These are phyloP conservation scores for Aplochiton taeniatus DNA, from an alignment of 2,797 vertebrate genomes.

Conservation along the genomic window DNA sequence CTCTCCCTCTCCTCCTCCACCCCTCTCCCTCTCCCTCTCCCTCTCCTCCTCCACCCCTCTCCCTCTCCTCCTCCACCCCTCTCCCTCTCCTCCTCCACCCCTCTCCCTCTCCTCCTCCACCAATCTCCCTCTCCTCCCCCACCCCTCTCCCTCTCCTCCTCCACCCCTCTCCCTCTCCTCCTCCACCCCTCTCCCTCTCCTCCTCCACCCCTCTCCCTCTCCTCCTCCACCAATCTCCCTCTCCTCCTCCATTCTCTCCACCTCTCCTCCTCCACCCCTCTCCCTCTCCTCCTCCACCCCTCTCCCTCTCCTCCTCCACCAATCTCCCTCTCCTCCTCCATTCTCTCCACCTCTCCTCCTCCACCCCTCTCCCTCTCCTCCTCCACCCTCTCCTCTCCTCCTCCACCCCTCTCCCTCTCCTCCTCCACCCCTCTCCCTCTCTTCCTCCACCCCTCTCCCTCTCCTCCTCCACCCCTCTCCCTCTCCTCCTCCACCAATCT, in stretches of 20 bases:
- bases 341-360: too few species aligned
- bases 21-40: not conserved
- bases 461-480: not conserved
- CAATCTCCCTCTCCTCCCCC: too few species aligned
- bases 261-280: not conserved
- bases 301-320: too few species aligned
- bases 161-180: not conserved
- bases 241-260: not conserved
- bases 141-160: constrained; percentile 1
- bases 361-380: not conserved
- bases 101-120: not conserved
- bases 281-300: not conserved
- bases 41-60: not conserved
- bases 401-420: constrained; percentile 22
- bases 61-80: not conserved
- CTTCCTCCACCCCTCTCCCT: not conserved
- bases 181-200: too few species aligned
- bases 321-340: not conserved
- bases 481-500: not conserved
- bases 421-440: too few species aligned
- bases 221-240: not conserved
- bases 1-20: too few species aligned
- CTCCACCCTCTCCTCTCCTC: too few species aligned
- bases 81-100: too few species aligned
- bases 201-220: constrained; percentile 25